phyloP scores from a whole-genome alignment of 1,140 invertebrate genomes.

The Drosophila aff. region DNA sequence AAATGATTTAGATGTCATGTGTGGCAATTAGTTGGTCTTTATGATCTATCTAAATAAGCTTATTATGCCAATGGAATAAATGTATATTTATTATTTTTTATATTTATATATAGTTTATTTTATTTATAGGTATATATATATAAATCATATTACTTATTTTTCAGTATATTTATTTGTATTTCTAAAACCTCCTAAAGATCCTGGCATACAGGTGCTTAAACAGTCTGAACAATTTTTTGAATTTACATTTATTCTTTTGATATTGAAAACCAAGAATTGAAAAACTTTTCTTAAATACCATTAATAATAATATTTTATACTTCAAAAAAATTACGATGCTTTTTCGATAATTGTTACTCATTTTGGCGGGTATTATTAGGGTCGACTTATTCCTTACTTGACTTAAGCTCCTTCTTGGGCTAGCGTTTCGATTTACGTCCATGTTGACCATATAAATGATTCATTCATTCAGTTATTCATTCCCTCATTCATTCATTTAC shows the following conservation, averaged over 20 bases:
- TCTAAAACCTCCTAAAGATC: neutral
- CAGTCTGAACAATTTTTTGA: neutral
- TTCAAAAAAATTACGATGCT: too few species aligned
- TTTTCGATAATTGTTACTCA: neutral
- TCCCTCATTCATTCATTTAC: conserved; percentile 54
- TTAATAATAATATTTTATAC: too few species aligned
- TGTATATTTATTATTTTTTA: neutral
- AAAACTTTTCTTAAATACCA: too few species aligned
- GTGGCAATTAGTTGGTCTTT: neutral
- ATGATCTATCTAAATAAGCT: neutral
- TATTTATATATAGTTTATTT: neutral
- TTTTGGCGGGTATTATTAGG: neutral
- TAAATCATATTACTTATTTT: too few species aligned
- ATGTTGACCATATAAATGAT: conserved; percentile 49
- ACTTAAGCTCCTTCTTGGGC: neutral
- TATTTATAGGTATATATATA: too few species aligned
- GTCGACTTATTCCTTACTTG: neutral
- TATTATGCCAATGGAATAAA: too few species aligned
- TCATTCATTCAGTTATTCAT: conserved; percentile 60
- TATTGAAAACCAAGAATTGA: neutral
- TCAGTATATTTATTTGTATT: neutral
- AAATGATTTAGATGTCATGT: conserved; percentile 12
- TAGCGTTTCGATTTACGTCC: conserved; percentile 16
- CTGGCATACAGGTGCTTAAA: neutral
- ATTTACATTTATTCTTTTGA: neutral